Evolutionary conservation across 1,140 invertebrate genomes (phyloP), one percentile per base, ranked within the genome.

Genomic region (Diorhabda sublineata): DNA sequence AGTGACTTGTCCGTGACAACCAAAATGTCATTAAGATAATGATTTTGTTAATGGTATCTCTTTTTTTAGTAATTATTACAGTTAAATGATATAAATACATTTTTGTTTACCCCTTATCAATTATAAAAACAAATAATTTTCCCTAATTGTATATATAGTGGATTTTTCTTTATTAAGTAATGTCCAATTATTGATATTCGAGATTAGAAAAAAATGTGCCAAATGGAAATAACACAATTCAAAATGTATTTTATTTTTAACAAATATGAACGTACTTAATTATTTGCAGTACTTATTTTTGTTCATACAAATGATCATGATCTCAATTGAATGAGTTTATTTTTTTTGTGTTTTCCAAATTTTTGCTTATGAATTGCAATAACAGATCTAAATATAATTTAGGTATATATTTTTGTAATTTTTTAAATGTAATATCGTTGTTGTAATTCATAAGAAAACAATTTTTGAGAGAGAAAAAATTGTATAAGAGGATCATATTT

Each of bases 201-300:
- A 26, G 26, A 26, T 26, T 26, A 26, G 26, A 26, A 42, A 43
- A 66, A 73, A 69, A 71, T 70, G 71, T 73, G 71, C 71, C 71
- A 73, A 73, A 73, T 66, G 68, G 69, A 73, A 69, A 58, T 69
- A 65, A 69, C 64, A 67, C 42, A 56, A 71, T 68, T 26, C 56
- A 65, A 26, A 42, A 4, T 43, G 42, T 43, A 42, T 68, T 59
- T 64, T 59, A 71, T 64, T 59, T 69, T 62, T 52, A 58, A 58
- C 58, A 41, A 42, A 41, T n/a, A 58, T 58, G 26, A 67, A 60
- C 58, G 66, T 62, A 71, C 66, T 71, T 71, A 69, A 61, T 66
- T 70, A 58, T 71, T 60, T 64, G 58, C 57, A 60, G 45, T 68
- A 58, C 61, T 62, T 62, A 60, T 44, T 62, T 62, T 62, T 62